Evolutionary conservation across 1,140 invertebrate species (phyloP).

Genomic region (Sminthurides bifidus): DNA sequence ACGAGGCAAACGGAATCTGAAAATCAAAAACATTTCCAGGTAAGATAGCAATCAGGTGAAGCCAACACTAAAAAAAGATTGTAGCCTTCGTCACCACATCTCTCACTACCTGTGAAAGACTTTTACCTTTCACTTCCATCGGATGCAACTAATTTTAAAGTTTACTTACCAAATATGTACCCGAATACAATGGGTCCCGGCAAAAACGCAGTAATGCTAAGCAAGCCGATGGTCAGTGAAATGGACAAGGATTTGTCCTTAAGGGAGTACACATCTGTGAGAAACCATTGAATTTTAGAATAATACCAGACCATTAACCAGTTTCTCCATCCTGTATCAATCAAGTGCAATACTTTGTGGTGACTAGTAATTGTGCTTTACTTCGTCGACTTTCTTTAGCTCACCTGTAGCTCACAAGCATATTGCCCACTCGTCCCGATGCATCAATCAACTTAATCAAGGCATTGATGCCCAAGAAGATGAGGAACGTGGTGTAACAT

Average conservation of each 20-base stretch:
- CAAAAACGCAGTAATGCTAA: slow-evolving; percentile 23
- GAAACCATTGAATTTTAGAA: slow-evolving; percentile 1
- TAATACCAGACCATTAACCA: background rate
- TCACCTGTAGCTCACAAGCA: slow-evolving; percentile 34
- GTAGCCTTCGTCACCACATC: too few relatives aligned
- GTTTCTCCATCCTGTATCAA: background rate
- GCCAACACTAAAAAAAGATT: too few relatives aligned
- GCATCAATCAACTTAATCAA: slow-evolving; percentile 33
- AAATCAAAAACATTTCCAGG: background rate
- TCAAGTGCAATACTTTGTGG: background rate
- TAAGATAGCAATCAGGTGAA: background rate
- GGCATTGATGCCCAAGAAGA: slow-evolving; percentile 32
- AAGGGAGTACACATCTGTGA: slow-evolving; percentile 33
- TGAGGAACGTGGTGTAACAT: slow-evolving; percentile 31
- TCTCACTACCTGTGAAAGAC: too few relatives aligned
- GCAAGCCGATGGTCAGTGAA: slow-evolving; percentile 27
- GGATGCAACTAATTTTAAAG: background rate
- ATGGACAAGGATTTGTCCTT: slow-evolving; percentile 35
- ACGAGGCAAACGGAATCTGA: slow-evolving; percentile 26
- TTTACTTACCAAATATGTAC: slow-evolving; percentile 18
- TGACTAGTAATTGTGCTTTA: background rate
- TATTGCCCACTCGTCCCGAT: slow-evolving; percentile 34
- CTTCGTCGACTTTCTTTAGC: too few relatives aligned
- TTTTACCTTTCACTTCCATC: too few relatives aligned
- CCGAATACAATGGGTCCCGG: slow-evolving; percentile 30